A percentile compares a stretch with the other conserved stretches of the same genome.
Evolutionary conservation across 2,113 vertebrate genomes (phyloP).

Genomic region (Ursus arctos): DNA sequence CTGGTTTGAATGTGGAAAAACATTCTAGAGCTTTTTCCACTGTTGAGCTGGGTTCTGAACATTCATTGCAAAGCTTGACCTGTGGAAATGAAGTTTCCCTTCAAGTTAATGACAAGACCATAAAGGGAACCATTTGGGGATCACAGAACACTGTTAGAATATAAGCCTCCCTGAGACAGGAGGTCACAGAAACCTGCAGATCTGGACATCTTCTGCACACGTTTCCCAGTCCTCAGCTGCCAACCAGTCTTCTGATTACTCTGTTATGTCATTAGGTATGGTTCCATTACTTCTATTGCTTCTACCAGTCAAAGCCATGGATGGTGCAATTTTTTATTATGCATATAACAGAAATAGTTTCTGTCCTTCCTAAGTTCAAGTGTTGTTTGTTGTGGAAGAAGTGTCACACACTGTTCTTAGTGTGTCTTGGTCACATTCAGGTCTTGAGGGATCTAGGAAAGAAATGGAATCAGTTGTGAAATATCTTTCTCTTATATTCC

Average conservation of each 20-base stretch:
- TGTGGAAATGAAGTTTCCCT: constrained; percentile 74
- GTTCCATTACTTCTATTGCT: background rate
- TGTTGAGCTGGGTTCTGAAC: constrained; percentile 4
- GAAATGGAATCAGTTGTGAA: constrained; percentile 64
- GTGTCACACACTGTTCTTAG: constrained; percentile 4
- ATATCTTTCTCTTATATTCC: constrained; percentile 51
- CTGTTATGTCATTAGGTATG: background rate
- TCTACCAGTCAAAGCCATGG: background rate
- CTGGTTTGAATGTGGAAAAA: constrained; percentile 76
- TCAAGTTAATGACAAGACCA: constrained; percentile 47
- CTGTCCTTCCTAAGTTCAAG: constrained; percentile 9
- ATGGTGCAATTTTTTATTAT: background rate
- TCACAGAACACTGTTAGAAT: background rate
- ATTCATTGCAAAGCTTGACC: constrained; percentile 37
- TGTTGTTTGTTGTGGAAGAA: constrained; percentile 41
- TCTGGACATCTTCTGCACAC: background rate
- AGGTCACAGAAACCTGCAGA: background rate
- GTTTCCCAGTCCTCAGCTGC: background rate
- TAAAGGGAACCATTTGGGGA: background rate
- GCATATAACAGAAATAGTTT: background rate
- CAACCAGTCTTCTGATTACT: background rate
- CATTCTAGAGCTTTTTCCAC: constrained; percentile 73
- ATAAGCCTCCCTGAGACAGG: background rate
- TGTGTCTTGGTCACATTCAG: background rate
- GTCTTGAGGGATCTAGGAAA: constrained; percentile 16